Evolutionary conservation across 2,113 vertebrate genomes (phyloP).

Genomic region (Calyptommatus sinebrachiatus): DNA sequence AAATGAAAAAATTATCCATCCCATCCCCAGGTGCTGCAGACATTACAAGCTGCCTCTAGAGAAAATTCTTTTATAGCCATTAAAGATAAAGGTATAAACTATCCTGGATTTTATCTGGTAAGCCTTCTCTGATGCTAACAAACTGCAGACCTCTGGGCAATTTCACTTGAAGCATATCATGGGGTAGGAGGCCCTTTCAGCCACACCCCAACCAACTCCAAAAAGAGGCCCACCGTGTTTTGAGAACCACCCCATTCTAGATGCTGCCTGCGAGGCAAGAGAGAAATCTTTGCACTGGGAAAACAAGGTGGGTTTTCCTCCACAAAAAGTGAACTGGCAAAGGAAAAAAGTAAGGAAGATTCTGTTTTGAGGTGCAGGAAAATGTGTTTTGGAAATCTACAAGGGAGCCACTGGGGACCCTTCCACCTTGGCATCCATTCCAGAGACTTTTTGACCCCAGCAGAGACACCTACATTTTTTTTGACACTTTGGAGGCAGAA

Average conservation of each 20-base stretch:
- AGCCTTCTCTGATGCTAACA: no score
- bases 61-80: no score
- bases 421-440: neutral
- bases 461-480: slow-evolving; percentile 42
- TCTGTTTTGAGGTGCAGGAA: neutral
- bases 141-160: no score
- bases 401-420: neutral
- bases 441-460: slow-evolving; percentile 17
- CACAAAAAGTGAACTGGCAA: neutral
- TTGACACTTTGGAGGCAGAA: slow-evolving; percentile 70
- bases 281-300: slow-evolving; percentile 24
- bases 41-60: no score
- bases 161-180: no score
- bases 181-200: no score
- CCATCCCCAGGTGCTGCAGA: no score
- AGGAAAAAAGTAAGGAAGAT: neutral
- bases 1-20: no score
- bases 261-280: neutral
- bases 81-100: no score
- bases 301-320: neutral
- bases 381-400: neutral
- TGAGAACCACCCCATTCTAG: neutral
- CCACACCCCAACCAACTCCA: no score
- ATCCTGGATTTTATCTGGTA: no score
- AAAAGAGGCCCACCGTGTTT: neutral